Conservation (phyloP, 1,140 invertebrate species). For the Procambarus virginalis region DNA sequence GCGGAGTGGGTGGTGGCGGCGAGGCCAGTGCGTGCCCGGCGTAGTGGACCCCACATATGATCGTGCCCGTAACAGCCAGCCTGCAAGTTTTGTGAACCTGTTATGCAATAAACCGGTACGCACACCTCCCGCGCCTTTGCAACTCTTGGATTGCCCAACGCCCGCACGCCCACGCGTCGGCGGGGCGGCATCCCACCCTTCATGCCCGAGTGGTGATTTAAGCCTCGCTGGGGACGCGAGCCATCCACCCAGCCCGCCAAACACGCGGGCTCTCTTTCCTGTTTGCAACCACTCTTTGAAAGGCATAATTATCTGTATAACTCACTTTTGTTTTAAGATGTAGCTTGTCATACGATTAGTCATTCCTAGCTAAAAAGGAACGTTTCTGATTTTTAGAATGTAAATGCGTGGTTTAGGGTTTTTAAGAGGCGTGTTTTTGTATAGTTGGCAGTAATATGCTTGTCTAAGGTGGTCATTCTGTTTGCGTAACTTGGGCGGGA, state of each 20-base stretch:
- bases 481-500: too few relatives aligned
- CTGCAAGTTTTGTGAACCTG: not conserved
- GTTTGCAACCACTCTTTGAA: not conserved
- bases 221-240: not conserved
- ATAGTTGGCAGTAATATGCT: too few relatives aligned
- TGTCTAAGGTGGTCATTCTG: too few relatives aligned
- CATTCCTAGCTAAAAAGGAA: too few relatives aligned
- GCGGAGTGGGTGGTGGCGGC: too few relatives aligned
- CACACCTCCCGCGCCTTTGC: not conserved
- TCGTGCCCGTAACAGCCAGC: not conserved
- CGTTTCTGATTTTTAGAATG: too few relatives aligned
- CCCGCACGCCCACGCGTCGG: not conserved
- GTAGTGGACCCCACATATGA: not conserved
- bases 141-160: not conserved
- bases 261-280: not conserved
- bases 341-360: too few relatives aligned
- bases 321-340: too few relatives aligned
- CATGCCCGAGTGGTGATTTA: not conserved
- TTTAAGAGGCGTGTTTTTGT: too few relatives aligned
- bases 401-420: too few relatives aligned
- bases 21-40: not conserved
- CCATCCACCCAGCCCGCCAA: not conserved
- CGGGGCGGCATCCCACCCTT: not conserved
- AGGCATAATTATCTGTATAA: not conserved
- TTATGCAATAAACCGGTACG: not conserved